A percentile compares a stretch with the other conserved stretches of the same genome.
phyloP scores from a whole-genome alignment of 2,888 invertebrate species.

The Caenorhabditis zanzibari region DNA sequence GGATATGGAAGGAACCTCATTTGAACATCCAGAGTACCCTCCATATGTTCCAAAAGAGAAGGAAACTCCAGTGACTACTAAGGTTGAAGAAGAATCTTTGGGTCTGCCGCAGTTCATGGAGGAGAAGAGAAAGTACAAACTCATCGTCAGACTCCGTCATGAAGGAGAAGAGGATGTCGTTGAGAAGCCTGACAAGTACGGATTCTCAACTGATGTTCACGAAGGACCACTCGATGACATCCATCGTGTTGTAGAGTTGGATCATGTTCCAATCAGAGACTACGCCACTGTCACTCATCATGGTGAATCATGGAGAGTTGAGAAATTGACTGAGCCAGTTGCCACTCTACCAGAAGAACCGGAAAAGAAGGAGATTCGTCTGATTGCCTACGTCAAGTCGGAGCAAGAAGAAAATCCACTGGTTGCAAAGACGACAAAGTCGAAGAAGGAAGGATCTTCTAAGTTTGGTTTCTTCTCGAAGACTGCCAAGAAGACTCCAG shows the following conservation, averaged over 20 bases:
- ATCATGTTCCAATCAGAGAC: constrained; percentile 49
- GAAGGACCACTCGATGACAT: constrained; percentile 66
- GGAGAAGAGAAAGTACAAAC: constrained; percentile 26
- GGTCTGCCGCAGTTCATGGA: not conserved
- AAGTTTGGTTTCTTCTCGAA: constrained; percentile 47
- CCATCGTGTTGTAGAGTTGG: constrained; percentile 51
- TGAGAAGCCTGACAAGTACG: constrained; percentile 56
- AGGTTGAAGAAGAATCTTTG: not conserved
- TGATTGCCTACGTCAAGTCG: constrained; percentile 27
- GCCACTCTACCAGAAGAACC: constrained; percentile 32
- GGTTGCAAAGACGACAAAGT: constrained; percentile 15
- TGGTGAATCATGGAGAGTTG: constrained; percentile 57
- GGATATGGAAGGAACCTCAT: constrained; percentile 46
- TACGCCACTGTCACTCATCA: constrained; percentile 64
- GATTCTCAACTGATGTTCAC: constrained; percentile 32
- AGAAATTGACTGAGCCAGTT: constrained; percentile 23
- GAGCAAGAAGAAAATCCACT: constrained; percentile 15
- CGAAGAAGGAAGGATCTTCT: not conserved
- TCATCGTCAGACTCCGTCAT: constrained; percentile 58
- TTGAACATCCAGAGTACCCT: constrained; percentile 51
- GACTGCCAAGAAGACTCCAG: constrained; percentile 30
- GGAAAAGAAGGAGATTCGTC: constrained; percentile 41
- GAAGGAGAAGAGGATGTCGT: constrained; percentile 69
- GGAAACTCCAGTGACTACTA: not conserved
- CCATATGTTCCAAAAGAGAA: constrained; percentile 35